phyloP scores from a whole-genome alignment of 2,888 invertebrate species.

The Nasonia oneida region DNA sequence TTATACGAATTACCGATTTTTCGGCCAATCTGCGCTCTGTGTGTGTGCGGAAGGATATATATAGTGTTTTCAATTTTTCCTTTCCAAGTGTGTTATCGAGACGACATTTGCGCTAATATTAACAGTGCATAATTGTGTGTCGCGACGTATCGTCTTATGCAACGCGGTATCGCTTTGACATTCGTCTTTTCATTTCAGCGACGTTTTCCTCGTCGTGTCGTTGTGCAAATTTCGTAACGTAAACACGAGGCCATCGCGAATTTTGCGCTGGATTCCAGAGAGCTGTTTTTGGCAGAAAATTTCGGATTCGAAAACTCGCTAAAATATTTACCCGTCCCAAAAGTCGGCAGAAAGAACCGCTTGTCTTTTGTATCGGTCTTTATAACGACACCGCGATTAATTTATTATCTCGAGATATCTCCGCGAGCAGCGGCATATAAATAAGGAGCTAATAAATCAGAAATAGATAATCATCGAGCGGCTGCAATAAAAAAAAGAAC shows the following conservation, averaged over 20 bases:
- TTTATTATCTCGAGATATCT: constrained; percentile 15
- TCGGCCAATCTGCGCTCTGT: neutral
- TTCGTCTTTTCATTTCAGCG: neutral
- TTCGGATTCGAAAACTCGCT: neutral
- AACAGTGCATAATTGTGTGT: neutral
- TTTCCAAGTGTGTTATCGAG: neutral
- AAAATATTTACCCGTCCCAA: neutral
- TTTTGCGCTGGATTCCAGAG: neutral
- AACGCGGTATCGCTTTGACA: neutral
- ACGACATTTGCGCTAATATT: neutral
- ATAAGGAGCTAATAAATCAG: neutral
- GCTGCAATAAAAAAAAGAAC: neutral
- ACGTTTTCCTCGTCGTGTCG: neutral
- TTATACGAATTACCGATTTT: neutral
- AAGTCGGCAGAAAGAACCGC: neutral
- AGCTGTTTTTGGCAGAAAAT: neutral
- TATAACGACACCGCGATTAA: neutral
- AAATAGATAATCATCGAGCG: neutral
- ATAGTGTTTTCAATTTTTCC: neutral
- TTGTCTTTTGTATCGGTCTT: neutral
- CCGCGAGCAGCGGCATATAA: neutral
- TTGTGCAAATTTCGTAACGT: neutral
- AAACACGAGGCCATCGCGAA: neutral
- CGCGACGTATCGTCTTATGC: neutral
- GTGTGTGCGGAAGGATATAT: neutral